phyloP scores from a whole-genome alignment of 2,113 vertebrate genomes.

The Cinclus cinclus region DNA sequence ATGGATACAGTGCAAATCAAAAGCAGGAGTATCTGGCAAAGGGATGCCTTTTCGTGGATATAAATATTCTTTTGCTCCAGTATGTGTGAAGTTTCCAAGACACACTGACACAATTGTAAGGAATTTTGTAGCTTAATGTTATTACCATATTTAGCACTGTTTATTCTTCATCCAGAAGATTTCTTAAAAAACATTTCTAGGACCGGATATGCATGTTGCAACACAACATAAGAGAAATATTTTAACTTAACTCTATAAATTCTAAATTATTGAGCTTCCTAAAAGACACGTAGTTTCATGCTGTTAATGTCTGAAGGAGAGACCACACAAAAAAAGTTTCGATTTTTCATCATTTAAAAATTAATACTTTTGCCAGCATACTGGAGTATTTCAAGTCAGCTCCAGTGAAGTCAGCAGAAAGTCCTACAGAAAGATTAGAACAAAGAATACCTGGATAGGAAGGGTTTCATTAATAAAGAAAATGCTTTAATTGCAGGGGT shows the following conservation, averaged over 20 bases:
- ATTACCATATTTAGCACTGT: slow-evolving; percentile 75
- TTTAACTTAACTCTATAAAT: slow-evolving; percentile 65
- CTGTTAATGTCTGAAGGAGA: neutral
- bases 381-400: neutral
- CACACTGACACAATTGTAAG: slow-evolving; percentile 65
- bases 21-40: slow-evolving; percentile 51
- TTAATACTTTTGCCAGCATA: neutral
- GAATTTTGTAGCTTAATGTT: slow-evolving; percentile 63
- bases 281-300: neutral
- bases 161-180: slow-evolving; percentile 65
- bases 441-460: neutral
- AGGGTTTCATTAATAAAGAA: neutral
- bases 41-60: neutral
- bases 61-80: slow-evolving; percentile 42
- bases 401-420: neutral
- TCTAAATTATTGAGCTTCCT: neutral
- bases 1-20: slow-evolving; percentile 22
- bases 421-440: neutral
- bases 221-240: slow-evolving; percentile 57
- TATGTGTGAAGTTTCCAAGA: slow-evolving; percentile 54
- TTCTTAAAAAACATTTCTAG: slow-evolving; percentile 38
- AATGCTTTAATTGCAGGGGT: neutral
- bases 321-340: neutral
- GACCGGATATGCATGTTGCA: slow-evolving; percentile 54
- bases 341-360: neutral